Base-by-base conservation (phyloP, 2,888 invertebrate genomes). In the Tachina lurida region DNA sequence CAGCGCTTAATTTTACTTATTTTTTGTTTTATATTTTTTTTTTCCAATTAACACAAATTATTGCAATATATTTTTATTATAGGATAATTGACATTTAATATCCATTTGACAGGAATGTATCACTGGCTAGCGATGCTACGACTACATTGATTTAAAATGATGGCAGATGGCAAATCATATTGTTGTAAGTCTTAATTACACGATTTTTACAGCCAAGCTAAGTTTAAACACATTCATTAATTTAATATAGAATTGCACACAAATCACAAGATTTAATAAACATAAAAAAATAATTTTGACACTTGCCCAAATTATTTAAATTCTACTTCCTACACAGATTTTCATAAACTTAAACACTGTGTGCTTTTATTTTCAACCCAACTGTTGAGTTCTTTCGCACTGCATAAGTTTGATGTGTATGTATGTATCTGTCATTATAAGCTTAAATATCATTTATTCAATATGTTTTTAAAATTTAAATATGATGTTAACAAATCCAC, bases 11-110 rank as follows among this genome's bases (percentile, higher is more conserved):
- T 60, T 80, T 49, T 63, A 54, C 63, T 63, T 62, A 1, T 43
- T 60, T 74, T 67, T 56, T 54, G 15, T 62, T 63, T 70, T 67
- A 15, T 0, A 52, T 63, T 76, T 80, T 80, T 84, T 63, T 76
- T 80, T 80, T 84, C 54, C 67, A 76, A 77, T 84, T 84, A 77
- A 77, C 81, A 73, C 58, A 84, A 81, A 77, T 81, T 76, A 77
- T 84, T 81, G 65, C 84, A 81, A 84, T 84, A 84, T 71, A 81
- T 84, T 81, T 84, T 81, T 81, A 84, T 84, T 84, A 77, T 67
- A 54, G 68, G 67, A 81, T 84, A 84, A 84, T 84, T 84, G 84
- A 81, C 77, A 84, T 84, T 81, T 84, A 84, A 81, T 77, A 84
- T 84, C 84, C 84, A 81, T 76, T 77, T 84, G 84, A 81, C 81